Evolutionary conservation across 2,797 vertebrate species (phyloP).

Genomic region (Cichlasoma orientale): DNA sequence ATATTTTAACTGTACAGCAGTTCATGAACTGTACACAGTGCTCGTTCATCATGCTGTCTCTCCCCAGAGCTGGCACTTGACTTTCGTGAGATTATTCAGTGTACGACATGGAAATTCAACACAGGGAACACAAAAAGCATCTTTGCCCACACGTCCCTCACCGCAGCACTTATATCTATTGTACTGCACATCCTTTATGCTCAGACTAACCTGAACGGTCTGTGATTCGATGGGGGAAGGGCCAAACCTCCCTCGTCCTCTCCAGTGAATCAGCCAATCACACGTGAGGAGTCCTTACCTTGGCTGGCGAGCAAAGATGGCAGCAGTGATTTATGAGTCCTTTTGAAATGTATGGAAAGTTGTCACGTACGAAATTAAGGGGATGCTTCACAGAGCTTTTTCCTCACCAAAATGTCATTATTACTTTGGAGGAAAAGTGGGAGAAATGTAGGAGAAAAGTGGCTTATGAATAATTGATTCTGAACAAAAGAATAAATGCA

Average conservation of each 20-base stretch:
- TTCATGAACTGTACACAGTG: constrained; percentile 35
- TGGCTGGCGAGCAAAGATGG: constrained; percentile 51
- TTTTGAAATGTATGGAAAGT: constrained; percentile 69
- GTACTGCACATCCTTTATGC: constrained; percentile 9
- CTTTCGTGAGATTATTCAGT: constrained; percentile 36
- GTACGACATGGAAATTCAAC: constrained; percentile 23
- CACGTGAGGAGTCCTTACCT: constrained; percentile 41
- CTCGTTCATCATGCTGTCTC: constrained; percentile 50
- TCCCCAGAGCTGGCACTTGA: constrained; percentile 17
- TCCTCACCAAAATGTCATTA: constrained; percentile 59
- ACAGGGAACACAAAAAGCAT: constrained; percentile 1
- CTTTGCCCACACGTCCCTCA: constrained; percentile 5
- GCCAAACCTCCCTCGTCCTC: constrained; percentile 31
- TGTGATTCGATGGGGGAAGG: constrained; percentile 34
- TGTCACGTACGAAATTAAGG: constrained; percentile 76
- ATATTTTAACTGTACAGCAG: constrained; percentile 49
- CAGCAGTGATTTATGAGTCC: constrained; percentile 73
- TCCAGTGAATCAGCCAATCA: constrained; percentile 58
- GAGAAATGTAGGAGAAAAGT: constrained; percentile 66
- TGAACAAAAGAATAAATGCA: constrained; percentile 65
- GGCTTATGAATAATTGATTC: constrained; percentile 64
- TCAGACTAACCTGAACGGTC: constrained; percentile 5
- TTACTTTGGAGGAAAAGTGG: constrained; percentile 56
- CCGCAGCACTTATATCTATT: neutral
- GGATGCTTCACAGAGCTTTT: constrained; percentile 70